These are phyloP conservation scores for Suncus etruscus DNA, from an alignment of 2,113 vertebrate species.

Conservation along the genomic window DNA sequence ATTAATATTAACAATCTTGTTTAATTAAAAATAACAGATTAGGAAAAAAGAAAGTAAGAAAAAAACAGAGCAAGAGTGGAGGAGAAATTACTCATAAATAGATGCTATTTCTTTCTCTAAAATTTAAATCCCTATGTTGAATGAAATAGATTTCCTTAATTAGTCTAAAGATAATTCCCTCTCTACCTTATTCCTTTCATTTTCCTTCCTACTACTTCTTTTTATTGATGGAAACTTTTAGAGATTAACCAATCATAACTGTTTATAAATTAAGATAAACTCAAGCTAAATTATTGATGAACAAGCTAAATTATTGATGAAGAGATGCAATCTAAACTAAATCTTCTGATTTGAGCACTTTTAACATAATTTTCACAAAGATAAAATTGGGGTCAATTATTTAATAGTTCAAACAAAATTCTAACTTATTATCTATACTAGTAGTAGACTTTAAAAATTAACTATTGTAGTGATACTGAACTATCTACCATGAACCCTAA, in stretches of 20 bases:
- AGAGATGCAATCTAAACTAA: not conserved
- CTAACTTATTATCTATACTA: not conserved
- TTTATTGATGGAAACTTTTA: not conserved
- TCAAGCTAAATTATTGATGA: not conserved
- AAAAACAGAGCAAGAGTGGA: not conserved
- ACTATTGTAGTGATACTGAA: too few relatives aligned
- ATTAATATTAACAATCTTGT: too few relatives aligned
- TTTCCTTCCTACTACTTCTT: not conserved
- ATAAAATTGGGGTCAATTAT: not conserved
- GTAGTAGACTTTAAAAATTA: not conserved
- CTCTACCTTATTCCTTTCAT: not conserved
- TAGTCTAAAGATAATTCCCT: not conserved
- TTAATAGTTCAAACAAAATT: slow-evolving; percentile 33
- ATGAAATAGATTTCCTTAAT: not conserved
- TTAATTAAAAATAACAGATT: not conserved
- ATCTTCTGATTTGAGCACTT: not conserved
- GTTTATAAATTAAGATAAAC: not conserved
- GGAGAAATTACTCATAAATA: not conserved
- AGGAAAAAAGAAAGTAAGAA: not conserved
- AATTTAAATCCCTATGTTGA: not conserved
- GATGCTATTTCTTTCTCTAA: not conserved
- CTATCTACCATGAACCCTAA: too few relatives aligned
- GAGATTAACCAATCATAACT: not conserved
- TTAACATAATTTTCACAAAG: not conserved
- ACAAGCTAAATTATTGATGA: too few relatives aligned